Conservation (phyloP, 2,888 invertebrate species). For the Torymus texanus region DNA sequence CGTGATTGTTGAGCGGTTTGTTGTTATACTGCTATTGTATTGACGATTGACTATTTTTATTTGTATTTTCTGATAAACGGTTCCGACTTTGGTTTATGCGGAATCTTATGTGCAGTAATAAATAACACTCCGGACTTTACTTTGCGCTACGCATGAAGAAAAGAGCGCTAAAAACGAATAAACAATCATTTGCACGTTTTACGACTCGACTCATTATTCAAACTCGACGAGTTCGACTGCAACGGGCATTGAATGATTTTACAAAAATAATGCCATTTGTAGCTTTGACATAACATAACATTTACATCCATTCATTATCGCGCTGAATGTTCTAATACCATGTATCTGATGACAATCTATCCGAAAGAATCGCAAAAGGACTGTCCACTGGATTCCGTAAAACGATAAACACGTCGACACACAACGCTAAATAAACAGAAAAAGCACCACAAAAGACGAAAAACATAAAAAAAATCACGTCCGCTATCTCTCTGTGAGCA, state of each 20-base stretch:
- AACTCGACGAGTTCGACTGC: no score
- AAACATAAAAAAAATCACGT: constrained; percentile 38
- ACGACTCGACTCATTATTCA: no score
- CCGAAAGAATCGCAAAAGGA: constrained; percentile 44
- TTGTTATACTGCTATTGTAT: not conserved
- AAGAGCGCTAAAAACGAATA: no score
- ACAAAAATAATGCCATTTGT: not conserved
- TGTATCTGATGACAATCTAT: constrained; percentile 36
- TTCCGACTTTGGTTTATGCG: not conserved
- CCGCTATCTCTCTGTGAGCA: constrained; percentile 40
- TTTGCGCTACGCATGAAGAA: no score
- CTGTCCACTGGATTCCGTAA: constrained; percentile 44
- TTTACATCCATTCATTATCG: not conserved
- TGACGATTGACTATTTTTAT: not conserved
- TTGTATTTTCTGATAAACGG: not conserved
- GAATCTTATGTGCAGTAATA: no score
- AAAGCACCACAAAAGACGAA: constrained; percentile 23
- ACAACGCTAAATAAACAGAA: constrained; percentile 31
- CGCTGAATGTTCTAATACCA: no score
- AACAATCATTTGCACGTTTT: no score
- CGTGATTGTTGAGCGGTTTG: constrained; percentile 22
- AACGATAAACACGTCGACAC: constrained; percentile 34
- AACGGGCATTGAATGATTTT: not conserved
- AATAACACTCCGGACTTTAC: no score
- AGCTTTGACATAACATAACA: constrained; percentile 10